These are phyloP conservation scores for Rostratula benghalensis DNA, from an alignment of 2,113 vertebrate genomes.

Conservation along the genomic window DNA sequence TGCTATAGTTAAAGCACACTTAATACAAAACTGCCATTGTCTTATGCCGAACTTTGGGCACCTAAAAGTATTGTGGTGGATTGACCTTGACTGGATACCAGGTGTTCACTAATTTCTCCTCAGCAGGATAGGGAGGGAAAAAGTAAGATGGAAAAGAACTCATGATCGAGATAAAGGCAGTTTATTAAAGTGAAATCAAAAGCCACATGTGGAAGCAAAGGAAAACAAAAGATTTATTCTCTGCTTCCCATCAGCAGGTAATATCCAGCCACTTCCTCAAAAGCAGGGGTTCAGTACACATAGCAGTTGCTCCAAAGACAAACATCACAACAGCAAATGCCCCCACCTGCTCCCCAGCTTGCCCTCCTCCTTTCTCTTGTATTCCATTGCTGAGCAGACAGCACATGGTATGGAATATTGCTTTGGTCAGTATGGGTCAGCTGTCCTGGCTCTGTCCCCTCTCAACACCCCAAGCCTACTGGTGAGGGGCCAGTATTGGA, in stretches of 20 bases:
- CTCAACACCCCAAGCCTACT: neutral
- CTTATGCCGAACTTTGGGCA: too few relatives aligned
- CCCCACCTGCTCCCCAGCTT: too few relatives aligned
- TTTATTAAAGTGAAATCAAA: neutral
- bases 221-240: neutral
- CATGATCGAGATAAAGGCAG: neutral
- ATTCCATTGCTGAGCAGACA: neutral
- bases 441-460: neutral
- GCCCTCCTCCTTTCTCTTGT: neutral
- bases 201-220: neutral
- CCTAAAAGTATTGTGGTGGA: neutral
- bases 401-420: neutral
- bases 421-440: neutral
- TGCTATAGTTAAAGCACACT: too few relatives aligned
- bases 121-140: neutral
- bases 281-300: neutral
- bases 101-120: neutral
- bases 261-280: neutral
- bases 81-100: neutral
- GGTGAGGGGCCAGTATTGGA: neutral
- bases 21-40: too few relatives aligned
- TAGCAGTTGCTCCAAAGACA: neutral
- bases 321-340: neutral
- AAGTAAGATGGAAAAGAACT: neutral
- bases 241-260: neutral